Evolutionary conservation across 1,140 invertebrate genomes (phyloP).

Genomic region (Anoplophora glabripennis): DNA sequence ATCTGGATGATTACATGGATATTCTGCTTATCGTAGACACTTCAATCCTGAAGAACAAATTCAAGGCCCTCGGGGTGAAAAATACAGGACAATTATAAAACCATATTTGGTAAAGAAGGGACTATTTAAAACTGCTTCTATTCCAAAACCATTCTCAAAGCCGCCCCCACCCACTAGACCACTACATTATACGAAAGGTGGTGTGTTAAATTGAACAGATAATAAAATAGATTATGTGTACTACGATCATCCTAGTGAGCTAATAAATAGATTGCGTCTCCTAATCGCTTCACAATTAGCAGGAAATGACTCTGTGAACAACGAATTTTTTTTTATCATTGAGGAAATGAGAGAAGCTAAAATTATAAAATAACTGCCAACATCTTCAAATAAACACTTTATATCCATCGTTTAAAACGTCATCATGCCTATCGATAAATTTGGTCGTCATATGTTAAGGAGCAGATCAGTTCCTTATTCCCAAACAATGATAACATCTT

Average conservation of each 20-base stretch:
- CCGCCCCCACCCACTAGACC: too few relatives aligned
- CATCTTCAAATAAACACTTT: neutral
- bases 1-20: slow-evolving; percentile 32
- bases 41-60: slow-evolving; percentile 26
- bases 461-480: neutral
- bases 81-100: slow-evolving; percentile 28
- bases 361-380: slow-evolving; percentile 8
- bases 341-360: slow-evolving; percentile 35
- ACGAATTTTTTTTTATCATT: slow-evolving; percentile 49
- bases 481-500: neutral
- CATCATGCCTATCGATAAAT: slow-evolving; percentile 36
- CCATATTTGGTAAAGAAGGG: slow-evolving; percentile 14
- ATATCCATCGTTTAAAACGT: neutral
- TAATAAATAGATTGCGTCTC: too few relatives aligned
- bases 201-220: too few relatives aligned
- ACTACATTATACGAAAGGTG: too few relatives aligned
- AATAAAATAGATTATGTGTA: too few relatives aligned
- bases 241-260: too few relatives aligned
- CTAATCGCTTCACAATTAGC: slow-evolving; percentile 39
- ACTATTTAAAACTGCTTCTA: neutral
- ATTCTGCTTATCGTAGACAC: slow-evolving; percentile 32
- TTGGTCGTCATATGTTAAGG: slow-evolving; percentile 2
- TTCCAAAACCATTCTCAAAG: too few relatives aligned
- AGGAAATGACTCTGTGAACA: slow-evolving; percentile 41
- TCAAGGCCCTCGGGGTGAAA: slow-evolving; percentile 13